Percentiles rank a stretch among this genome's conserved stretches.
phyloP scores from a whole-genome alignment of 2,113 vertebrate genomes.

The Morone chrysops region DNA sequence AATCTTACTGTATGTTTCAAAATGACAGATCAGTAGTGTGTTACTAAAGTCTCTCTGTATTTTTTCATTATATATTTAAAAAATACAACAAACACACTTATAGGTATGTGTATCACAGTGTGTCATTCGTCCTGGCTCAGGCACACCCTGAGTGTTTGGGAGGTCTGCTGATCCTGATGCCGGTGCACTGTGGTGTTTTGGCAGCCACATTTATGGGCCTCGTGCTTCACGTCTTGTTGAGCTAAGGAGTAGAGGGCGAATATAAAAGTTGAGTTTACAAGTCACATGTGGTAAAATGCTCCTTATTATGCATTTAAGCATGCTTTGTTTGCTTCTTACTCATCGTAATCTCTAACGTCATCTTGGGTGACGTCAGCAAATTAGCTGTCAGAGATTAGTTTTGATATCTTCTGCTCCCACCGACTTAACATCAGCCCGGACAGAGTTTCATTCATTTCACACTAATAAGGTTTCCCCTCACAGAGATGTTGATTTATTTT shows the following conservation, averaged over 20 bases:
- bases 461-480: constrained; percentile 43
- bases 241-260: constrained; percentile 1
- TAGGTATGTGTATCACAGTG: neutral
- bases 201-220: constrained; percentile 45
- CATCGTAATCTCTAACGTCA: neutral
- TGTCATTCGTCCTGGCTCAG: neutral
- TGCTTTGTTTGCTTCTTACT: constrained; percentile 7
- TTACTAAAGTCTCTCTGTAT: neutral
- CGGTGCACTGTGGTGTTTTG: constrained; percentile 13
- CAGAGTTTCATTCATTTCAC: constrained; percentile 34
- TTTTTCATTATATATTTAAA: neutral
- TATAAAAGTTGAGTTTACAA: constrained; percentile 54
- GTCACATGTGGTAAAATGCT: constrained; percentile 42
- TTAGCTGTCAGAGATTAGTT: constrained; percentile 13
- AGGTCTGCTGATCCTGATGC: constrained; percentile 41
- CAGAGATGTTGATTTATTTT: constrained; percentile 30
- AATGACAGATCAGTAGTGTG: neutral
- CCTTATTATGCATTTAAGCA: constrained; percentile 27
- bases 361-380: neutral
- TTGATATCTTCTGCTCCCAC: constrained; percentile 1
- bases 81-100: neutral
- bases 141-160: constrained; percentile 14
- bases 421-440: neutral
- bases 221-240: constrained; percentile 39
- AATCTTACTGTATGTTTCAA: neutral